Evolutionary conservation across 2,797 vertebrate species (phyloP).

Genomic region (Melanotaenia boesemani): DNA sequence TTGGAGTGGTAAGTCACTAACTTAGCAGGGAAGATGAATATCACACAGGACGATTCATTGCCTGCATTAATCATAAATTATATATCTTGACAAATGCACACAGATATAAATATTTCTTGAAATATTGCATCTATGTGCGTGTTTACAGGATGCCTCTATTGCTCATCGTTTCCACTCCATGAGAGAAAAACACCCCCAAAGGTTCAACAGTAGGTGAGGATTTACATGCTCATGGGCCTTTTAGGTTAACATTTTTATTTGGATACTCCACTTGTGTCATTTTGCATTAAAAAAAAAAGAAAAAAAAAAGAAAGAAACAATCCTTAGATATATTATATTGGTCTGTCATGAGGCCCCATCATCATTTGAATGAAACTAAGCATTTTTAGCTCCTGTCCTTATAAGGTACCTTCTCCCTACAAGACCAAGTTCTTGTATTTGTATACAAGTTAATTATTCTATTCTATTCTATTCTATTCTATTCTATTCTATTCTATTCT

Average conservation of each 20-base stretch:
- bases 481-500: too few species aligned
- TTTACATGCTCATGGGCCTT: background rate
- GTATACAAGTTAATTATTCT: too few species aligned
- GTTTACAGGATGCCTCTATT: conserved; percentile 92
- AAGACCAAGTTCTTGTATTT: too few species aligned
- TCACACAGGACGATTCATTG: background rate
- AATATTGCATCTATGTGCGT: conserved; percentile 22
- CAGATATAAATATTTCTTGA: background rate
- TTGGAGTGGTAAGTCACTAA: conserved; percentile 90
- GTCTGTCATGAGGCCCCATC: background rate
- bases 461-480: too few species aligned
- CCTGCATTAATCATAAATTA: background rate
- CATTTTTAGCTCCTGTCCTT: too few species aligned
- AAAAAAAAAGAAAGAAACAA: background rate
- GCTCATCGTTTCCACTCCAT: conserved; percentile 95
- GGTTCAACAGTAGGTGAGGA: conserved; percentile 94
- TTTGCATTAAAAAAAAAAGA: background rate
- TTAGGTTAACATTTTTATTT: background rate
- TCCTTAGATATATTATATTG: background rate
- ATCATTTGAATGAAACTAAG: background rate
- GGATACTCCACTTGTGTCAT: background rate
- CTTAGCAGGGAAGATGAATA: conserved; percentile 1
- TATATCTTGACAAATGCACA: background rate
- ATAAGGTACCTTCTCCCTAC: too few species aligned
- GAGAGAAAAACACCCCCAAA: conserved; percentile 94